Evolutionary conservation across 2,797 vertebrate genomes (phyloP).

Genomic region (Pantherophis vulpinus): DNA sequence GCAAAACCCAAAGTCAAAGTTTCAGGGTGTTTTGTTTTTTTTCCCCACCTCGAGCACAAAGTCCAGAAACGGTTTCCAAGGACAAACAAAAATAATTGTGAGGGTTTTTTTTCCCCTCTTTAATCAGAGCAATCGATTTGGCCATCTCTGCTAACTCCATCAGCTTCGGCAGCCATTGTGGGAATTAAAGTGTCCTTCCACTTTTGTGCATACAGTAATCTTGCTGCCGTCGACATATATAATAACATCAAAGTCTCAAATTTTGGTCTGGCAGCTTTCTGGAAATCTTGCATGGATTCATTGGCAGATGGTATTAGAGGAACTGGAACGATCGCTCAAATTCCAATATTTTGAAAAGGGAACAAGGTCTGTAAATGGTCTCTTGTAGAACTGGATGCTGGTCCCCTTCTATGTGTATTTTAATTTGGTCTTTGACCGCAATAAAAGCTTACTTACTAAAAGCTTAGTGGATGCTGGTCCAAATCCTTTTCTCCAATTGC

Average conservation of each 20-base stretch:
- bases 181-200: no score
- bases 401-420: not conserved
- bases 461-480: not conserved
- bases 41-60: no score
- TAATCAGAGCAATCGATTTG: no score
- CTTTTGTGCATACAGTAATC: not conserved
- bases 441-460: no score
- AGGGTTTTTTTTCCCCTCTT: no score
- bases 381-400: not conserved
- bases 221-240: not conserved
- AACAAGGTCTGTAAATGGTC: constrained; percentile 10
- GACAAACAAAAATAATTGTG: no score
- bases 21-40: no score
- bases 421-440: no score
- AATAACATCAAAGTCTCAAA: not conserved
- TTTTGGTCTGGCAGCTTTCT: constrained; percentile 35
- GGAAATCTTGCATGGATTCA: constrained; percentile 42
- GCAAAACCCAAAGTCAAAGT: no score
- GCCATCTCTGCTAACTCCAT: no score
- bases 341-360: constrained; percentile 10
- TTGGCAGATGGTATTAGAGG: constrained; percentile 36
- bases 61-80: no score
- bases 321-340: constrained; percentile 34
- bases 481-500: not conserved
- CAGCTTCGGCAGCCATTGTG: no score